These are phyloP conservation scores for Drosophila kanekoi DNA, from an alignment of 2,888 invertebrate species.

Conservation along the genomic window DNA sequence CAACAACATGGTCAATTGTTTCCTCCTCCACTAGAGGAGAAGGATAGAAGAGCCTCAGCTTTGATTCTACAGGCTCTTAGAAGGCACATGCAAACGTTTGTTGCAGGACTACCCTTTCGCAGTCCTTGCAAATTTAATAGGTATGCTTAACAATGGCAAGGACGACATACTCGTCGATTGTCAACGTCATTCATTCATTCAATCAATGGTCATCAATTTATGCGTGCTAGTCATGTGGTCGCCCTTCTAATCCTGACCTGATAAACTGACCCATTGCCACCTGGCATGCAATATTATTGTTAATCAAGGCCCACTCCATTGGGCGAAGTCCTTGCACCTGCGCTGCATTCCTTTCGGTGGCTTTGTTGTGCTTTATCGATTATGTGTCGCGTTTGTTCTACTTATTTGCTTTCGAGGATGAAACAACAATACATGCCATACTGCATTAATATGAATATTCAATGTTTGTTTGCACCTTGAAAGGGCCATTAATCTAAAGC, in stretches of 20 bases:
- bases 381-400: conserved; percentile 38
- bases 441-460: not conserved
- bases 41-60: not conserved
- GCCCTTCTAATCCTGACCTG: conserved; percentile 28
- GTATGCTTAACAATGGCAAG: conserved; percentile 11
- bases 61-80: too few relatives aligned
- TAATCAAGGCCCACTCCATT: not conserved
- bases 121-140: too few relatives aligned
- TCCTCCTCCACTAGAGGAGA: too few relatives aligned
- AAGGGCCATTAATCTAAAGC: conserved; percentile 25
- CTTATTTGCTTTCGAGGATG: conserved; percentile 36
- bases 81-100: not conserved
- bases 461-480: not conserved
- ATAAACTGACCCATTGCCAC: conserved; percentile 3
- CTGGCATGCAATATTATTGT: conserved; percentile 20
- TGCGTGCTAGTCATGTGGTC: conserved; percentile 30
- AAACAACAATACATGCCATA: conserved; percentile 20
- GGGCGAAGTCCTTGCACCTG: conserved; percentile 54
- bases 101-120: too few relatives aligned
- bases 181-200: conserved; percentile 33
- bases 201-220: conserved; percentile 29
- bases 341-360: conserved; percentile 28
- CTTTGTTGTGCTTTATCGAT: conserved; percentile 58
- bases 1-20: too few relatives aligned
- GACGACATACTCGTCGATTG: conserved; percentile 21